These are phyloP conservation scores for Rynchops niger DNA, from an alignment of 2,113 vertebrate genomes.

Conservation along the genomic window DNA sequence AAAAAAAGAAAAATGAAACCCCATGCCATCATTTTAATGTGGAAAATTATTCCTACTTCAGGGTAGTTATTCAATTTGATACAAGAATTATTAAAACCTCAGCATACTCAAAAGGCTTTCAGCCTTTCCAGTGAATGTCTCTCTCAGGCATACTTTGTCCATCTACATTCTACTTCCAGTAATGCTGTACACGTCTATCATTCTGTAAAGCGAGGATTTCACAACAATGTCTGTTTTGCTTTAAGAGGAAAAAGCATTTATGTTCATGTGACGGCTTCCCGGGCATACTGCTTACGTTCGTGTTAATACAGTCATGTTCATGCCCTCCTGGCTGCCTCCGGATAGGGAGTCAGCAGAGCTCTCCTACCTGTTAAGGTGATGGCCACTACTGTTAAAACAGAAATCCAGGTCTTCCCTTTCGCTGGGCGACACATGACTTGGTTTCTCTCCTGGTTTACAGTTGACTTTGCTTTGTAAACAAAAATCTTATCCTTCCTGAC, in stretches of 20 bases:
- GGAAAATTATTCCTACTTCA: conserved; percentile 12
- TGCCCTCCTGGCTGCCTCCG: background rate
- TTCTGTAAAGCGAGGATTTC: background rate
- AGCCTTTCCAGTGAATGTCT: background rate
- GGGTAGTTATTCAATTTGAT: background rate
- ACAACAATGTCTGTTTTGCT: background rate
- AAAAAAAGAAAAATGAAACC: background rate
- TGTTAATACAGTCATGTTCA: background rate
- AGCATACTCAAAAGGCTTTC: background rate
- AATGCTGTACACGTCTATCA: accelerated
- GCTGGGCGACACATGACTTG: background rate
- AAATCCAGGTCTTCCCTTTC: background rate
- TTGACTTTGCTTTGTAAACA: background rate
- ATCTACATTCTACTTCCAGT: background rate
- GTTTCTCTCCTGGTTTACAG: background rate
- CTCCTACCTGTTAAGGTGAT: background rate
- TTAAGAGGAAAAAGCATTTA: background rate
- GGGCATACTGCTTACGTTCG: background rate
- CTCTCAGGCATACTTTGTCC: background rate
- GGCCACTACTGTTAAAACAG: background rate
- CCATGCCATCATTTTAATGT: background rate
- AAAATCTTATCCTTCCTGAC: background rate
- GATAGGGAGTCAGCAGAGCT: background rate
- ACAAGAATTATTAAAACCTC: conserved; percentile 14
- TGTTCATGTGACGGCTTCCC: background rate